These are phyloP conservation scores for Drosophila mimetica DNA, from an alignment of 2,888 invertebrate species.

Conservation along the genomic window DNA sequence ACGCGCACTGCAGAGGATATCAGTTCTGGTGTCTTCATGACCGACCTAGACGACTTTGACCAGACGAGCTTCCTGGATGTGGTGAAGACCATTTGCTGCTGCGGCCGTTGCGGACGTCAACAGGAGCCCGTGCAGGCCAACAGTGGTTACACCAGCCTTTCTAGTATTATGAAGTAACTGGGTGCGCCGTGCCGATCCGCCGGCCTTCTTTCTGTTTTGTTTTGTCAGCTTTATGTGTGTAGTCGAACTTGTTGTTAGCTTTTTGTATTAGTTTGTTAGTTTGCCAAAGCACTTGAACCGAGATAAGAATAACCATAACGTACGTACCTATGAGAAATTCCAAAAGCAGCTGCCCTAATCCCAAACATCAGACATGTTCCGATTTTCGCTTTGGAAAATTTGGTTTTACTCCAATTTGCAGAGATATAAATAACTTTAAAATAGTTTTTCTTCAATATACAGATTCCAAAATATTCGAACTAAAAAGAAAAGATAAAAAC, in stretches of 20 bases:
- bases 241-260: conserved; percentile 41
- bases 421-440: neutral
- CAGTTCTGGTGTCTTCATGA: conserved; percentile 88
- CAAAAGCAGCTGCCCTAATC: conserved; percentile 24
- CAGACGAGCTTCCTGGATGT: conserved; percentile 86
- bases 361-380: conserved; percentile 8
- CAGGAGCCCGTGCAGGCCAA: conserved; percentile 61
- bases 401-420: neutral
- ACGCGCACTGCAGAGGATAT: conserved; percentile 87
- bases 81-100: conserved; percentile 88
- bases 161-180: conserved; percentile 81
- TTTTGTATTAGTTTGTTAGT: conserved; percentile 39
- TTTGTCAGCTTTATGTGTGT: conserved; percentile 35
- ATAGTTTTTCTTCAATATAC: neutral
- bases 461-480: neutral
- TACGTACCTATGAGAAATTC: conserved; percentile 23
- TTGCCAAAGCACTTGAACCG: conserved; percentile 57
- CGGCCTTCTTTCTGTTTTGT: conserved; percentile 34
- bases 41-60: conserved; percentile 83
- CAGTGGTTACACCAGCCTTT: conserved; percentile 83
- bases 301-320: conserved; percentile 12
- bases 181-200: conserved; percentile 26
- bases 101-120: conserved; percentile 82
- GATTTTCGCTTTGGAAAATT: conserved; percentile 9
- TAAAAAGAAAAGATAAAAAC: neutral